These are phyloP conservation scores for Scaptomyza reducta DNA, from an alignment of 2,888 invertebrate genomes.

Conservation along the genomic window DNA sequence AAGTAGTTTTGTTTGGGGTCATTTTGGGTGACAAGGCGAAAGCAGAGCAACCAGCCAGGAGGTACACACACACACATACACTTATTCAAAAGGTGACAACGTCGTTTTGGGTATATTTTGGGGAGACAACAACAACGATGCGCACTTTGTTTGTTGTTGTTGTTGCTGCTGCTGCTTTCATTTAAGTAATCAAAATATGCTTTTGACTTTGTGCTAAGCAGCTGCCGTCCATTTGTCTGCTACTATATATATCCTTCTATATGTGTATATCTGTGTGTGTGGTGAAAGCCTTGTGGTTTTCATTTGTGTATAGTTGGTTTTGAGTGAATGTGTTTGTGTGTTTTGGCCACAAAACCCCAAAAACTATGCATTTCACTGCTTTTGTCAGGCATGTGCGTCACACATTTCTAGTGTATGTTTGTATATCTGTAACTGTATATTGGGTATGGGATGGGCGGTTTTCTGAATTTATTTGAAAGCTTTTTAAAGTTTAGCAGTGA, in stretches of 20 bases:
- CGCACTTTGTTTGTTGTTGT: conserved; percentile 36
- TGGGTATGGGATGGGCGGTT: conserved; percentile 28
- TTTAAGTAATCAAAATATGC: conserved; percentile 80
- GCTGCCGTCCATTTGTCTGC: conserved; percentile 45
- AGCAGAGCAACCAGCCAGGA: conserved; percentile 22
- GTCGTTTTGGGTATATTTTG: conserved; percentile 51
- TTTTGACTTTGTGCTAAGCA: conserved; percentile 78
- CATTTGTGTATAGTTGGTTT: conserved; percentile 30
- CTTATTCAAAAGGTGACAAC: conserved; percentile 66
- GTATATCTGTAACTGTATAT: conserved; percentile 16
- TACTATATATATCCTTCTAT: conserved; percentile 1
- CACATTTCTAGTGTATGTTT: not conserved
- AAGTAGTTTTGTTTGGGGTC: conserved; percentile 75
- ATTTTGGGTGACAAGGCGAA: conserved; percentile 54
- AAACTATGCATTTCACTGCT: conserved; percentile 76
- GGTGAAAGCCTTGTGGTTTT: conserved; percentile 49
- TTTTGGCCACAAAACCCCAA: conserved; percentile 71
- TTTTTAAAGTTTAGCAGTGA: conserved; percentile 75
- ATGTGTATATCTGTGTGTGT: conserved; percentile 25
- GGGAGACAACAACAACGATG: conserved; percentile 36
- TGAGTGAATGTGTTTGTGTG: not conserved
- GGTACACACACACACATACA: conserved; percentile 8
- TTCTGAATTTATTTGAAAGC: conserved; percentile 73
- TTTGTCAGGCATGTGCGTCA: conserved; percentile 58
- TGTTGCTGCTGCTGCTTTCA: conserved; percentile 57